Base-by-base conservation (phyloP, 2,113 vertebrate species). In the Nothoprocta perdicaria region DNA sequence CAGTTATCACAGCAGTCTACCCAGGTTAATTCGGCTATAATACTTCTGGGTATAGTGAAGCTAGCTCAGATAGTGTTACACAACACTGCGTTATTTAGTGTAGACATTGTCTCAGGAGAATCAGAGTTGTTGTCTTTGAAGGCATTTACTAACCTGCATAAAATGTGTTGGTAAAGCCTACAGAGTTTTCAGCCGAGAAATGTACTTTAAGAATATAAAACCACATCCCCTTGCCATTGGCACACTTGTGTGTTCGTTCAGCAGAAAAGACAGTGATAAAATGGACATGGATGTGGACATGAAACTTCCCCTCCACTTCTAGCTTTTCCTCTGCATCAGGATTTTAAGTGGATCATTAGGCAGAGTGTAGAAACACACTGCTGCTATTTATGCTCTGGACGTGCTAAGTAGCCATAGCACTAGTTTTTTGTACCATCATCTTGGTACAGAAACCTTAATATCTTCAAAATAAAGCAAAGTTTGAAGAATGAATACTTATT, bases 1-100 rank as follows among this genome's bases (percentile, higher is more conserved):
- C 90, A 6, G 45, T 96, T 94, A 92, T 88, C 94, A 90, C 93
- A 95, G 90, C 94, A 82, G 94, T 95, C 88, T 94, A 52, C 94
- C 88, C 90, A 90, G 93, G 94, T 94, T 95, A 95, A 95, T 95
- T 95, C 92, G 57, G 88, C 92, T 84, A n/a, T 86, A 31, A 89
- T 90, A 43, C 92, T 95, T 90, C 77, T 84, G 93, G 71, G 80
- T 74, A 40, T 86, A 6, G 71, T 90, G 58, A 62, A 5, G 77
- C 84, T 90, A 88, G 53, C 86, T 94, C 77, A 65, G 60, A 46
- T 68, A 67, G 31, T 69, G n/a, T 73, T 79, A 15, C 52, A 2
- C 12, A 91, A 76, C 69, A 5, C 52, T 35, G 73, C 0, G 15
- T 72, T 92, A 46, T 52, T 95, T 84, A 33, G 77, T 46, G 13